A percentile compares a stretch with the other conserved stretches of the same genome.
Conservation (phyloP, 2,888 invertebrate species). For the Crepidodera aurea region DNA sequence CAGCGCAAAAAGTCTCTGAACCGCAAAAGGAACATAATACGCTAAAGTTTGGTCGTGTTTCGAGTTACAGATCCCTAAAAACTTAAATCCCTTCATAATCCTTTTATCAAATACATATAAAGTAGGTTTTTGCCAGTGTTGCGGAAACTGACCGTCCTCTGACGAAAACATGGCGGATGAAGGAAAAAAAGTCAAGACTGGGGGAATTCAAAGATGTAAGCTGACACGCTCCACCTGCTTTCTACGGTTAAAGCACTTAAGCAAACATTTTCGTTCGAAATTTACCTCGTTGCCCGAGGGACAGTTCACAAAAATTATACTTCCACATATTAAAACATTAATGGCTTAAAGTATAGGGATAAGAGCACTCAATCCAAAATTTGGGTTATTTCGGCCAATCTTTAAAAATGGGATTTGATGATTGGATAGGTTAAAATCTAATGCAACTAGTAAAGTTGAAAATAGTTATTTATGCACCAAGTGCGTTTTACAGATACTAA, state of each 20-base stretch:
- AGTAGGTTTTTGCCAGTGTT: constrained; percentile 44
- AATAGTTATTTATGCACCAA: too few species aligned
- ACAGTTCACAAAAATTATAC: neutral
- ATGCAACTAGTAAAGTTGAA: too few species aligned
- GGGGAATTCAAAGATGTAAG: constrained; percentile 24
- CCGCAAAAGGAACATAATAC: constrained; percentile 35
- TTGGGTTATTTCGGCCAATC: too few species aligned
- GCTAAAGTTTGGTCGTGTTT: constrained; percentile 35
- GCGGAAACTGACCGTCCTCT: constrained; percentile 32
- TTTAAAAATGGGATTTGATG: too few species aligned
- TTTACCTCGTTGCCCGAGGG: neutral
- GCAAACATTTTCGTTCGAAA: constrained; percentile 30
- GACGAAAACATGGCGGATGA: constrained; percentile 10
- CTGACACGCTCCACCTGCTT: constrained; percentile 23
- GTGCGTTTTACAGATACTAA: too few species aligned
- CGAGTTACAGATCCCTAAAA: constrained; percentile 34
- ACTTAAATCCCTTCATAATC: constrained; percentile 45
- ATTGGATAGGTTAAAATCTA: too few species aligned
- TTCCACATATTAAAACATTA: neutral
- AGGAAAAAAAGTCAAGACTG: constrained; percentile 22
- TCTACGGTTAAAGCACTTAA: constrained; percentile 22
- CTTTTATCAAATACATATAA: constrained; percentile 48
- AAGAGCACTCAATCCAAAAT: too few species aligned
- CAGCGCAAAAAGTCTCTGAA: constrained; percentile 32
- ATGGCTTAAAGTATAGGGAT: too few species aligned